These are phyloP conservation scores for Agrochola lota DNA, from an alignment of 2,888 invertebrate genomes.

Conservation along the genomic window DNA sequence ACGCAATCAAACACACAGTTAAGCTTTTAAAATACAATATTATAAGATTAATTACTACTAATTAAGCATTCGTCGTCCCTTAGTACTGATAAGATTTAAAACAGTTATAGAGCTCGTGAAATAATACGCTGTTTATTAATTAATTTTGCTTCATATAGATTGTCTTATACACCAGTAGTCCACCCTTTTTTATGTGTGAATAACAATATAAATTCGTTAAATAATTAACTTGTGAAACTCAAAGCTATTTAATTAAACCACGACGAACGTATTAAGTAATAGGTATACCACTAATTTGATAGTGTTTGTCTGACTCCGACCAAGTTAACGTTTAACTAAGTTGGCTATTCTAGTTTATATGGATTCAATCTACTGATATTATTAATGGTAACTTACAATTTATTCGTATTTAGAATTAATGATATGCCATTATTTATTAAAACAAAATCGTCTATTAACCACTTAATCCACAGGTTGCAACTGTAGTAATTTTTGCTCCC, in stretches of 20 bases:
- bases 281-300: slow-evolving; percentile 17
- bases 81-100: not conserved
- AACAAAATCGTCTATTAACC: too few relatives aligned
- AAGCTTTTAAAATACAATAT: not conserved
- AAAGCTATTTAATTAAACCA: not conserved
- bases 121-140: not conserved
- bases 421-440: not conserved
- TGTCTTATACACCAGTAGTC: not conserved
- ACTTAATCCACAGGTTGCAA: not conserved
- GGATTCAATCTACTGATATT: not conserved
- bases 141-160: not conserved
- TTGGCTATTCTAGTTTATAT: not conserved
- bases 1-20: not conserved
- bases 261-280: not conserved
- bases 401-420: not conserved
- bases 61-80: not conserved
- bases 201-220: not conserved
- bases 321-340: not conserved
- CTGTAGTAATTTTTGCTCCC: not conserved
- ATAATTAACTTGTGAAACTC: too few relatives aligned
- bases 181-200: not conserved
- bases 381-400: not conserved
- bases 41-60: not conserved
- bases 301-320: not conserved
- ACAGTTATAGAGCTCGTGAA: not conserved